Evolutionary conservation across 2,113 vertebrate species (phyloP), one percentile per base, ranked within the genome.

Genomic region (Lipophrys pholis): DNA sequence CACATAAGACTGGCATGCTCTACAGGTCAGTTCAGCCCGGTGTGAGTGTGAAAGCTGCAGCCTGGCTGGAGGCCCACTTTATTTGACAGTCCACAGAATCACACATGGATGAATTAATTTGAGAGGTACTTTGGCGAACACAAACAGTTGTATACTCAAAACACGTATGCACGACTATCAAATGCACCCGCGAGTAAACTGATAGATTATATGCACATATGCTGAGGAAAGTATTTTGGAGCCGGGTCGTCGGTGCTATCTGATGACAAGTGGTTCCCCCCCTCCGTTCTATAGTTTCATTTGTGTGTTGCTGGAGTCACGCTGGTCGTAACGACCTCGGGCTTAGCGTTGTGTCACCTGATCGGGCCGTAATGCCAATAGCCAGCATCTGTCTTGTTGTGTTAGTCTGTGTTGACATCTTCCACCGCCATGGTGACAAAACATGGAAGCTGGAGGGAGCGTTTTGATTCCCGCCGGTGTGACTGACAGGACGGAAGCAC

Each of bases 1-100:
- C 95, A 58, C 86, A 88, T 80, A 91, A 88, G 85, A 96, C 95
- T 0, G 95, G 96, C 15, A 98, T 99, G 98, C 93, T 92, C 1
- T 97, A 99, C 95, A 96, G 97, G 98, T 99, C 92, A 95, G 95
- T 72, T 45, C 59, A 65, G 35, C 8, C 10, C 52, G 30, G 7
- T 30, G 42, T 71, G 63, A 42, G n/a, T 72, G 15, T 77, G 53
- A 60, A 52, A 11, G 36, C 39, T 50, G 52, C 38, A 46, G 56
- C 60, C 48, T 53, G 51, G 71, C 2, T 43, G 56, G 36, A 61
- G 64, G 59, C 60, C 60, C 45, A 46, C 42, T 57, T 8, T 66
- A 6, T 42, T 17, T 9, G 8, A n/a, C 54, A 62, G 55, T 17
- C 15, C 49, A 14, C 21, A 30, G 21, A 30, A 30, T 30, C 21